A percentile compares a stretch with the other conserved stretches of the same genome.
phyloP scores from a whole-genome alignment of 2,888 invertebrate species.

The Masnerella sp. region DNA sequence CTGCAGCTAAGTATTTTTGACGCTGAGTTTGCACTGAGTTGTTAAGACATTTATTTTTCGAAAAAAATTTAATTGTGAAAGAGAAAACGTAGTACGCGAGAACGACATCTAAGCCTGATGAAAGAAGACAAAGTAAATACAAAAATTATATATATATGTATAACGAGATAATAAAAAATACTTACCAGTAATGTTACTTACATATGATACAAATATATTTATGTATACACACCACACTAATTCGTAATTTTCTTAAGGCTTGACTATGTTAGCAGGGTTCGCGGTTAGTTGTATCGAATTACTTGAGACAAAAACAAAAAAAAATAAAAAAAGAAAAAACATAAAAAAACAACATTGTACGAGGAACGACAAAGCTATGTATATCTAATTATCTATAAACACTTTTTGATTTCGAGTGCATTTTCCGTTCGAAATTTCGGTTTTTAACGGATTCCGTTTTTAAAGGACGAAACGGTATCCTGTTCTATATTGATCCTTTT shows the following conservation, averaged over 20 bases:
- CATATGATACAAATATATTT: slow-evolving; percentile 53
- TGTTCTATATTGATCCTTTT: slow-evolving; percentile 26
- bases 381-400: slow-evolving; percentile 8
- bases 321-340: slow-evolving; percentile 22
- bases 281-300: slow-evolving; percentile 49
- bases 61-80: slow-evolving; percentile 11
- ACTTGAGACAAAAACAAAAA: slow-evolving; percentile 23
- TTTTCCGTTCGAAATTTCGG: slow-evolving; percentile 26
- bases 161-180: slow-evolving; percentile 45
- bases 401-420: slow-evolving; percentile 22
- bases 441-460: slow-evolving; percentile 9
- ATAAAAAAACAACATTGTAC: slow-evolving; percentile 5
- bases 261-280: slow-evolving; percentile 54
- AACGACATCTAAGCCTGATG: slow-evolving; percentile 42
- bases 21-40: slow-evolving; percentile 16
- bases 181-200: slow-evolving; percentile 55
- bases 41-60: slow-evolving; percentile 22
- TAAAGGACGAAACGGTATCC: background rate
- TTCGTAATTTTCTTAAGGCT: slow-evolving; percentile 57
- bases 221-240: slow-evolving; percentile 49
- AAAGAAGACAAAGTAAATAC: slow-evolving; percentile 14
- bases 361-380: background rate
- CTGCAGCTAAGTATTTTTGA: slow-evolving; percentile 1
- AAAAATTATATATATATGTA: slow-evolving; percentile 28
- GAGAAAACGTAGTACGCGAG: slow-evolving; percentile 14